Percentiles rank a stretch among this genome's conserved stretches.
Conservation (phyloP, 1,140 invertebrate species). For the Apis florea region DNA sequence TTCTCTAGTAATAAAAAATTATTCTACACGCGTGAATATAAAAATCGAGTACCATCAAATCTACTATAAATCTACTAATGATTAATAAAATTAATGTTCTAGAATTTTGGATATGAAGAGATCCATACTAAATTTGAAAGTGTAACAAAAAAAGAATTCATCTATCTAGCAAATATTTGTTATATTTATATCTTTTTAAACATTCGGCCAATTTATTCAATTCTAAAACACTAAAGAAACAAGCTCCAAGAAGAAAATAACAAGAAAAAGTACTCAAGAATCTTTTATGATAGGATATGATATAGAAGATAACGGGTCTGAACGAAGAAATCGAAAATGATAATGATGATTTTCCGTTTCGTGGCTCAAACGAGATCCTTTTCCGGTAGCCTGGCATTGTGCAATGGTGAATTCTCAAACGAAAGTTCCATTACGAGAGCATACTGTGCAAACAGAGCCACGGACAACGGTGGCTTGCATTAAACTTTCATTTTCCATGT, state of each 20-base stretch:
- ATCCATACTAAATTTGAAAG: too few species aligned
- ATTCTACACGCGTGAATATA: neutral
- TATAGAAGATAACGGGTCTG: neutral
- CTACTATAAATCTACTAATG: fast-evolving
- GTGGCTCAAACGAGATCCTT: neutral
- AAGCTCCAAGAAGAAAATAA: too few species aligned
- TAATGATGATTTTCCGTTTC: neutral
- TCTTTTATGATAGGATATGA: neutral
- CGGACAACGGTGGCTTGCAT: conserved; percentile 47
- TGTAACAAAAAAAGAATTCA: too few species aligned
- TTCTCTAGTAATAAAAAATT: neutral
- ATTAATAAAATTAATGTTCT: neutral
- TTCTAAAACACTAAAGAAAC: too few species aligned
- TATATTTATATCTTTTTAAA: too few species aligned
- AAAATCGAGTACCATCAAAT: neutral
- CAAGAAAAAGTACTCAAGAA: too few species aligned
- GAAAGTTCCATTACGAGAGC: conserved; percentile 10
- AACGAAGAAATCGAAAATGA: neutral
- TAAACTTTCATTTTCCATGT: conserved; percentile 71
- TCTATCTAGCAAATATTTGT: too few species aligned
- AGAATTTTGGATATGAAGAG: neutral
- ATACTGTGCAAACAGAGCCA: conserved; percentile 1
- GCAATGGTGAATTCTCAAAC: conserved; percentile 8
- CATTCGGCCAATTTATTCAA: neutral
- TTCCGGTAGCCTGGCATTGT: neutral